phyloP scores from a whole-genome alignment of 2,888 invertebrate genomes.

The Mimumesa dahlbomi region DNA sequence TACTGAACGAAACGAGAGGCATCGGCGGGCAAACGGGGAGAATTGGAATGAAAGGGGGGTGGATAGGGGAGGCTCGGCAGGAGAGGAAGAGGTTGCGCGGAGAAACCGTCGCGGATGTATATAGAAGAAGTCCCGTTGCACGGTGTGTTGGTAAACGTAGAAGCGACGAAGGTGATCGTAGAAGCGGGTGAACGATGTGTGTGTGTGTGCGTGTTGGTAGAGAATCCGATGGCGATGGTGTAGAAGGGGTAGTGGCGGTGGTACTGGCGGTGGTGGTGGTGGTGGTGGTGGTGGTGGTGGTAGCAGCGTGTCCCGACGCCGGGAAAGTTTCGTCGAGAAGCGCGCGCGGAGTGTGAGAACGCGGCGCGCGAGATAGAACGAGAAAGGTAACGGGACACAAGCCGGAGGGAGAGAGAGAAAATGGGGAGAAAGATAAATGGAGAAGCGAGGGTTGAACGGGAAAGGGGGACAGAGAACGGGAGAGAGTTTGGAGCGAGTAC shows the following conservation, averaged over 20 bases:
- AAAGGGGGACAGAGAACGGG: conserved; percentile 38
- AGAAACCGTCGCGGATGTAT: conserved; percentile 41
- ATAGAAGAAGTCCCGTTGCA: conserved; percentile 34
- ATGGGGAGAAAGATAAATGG: conserved; percentile 27
- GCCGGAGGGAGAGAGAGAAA: conserved; percentile 24
- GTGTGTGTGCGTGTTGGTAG: too few relatives aligned
- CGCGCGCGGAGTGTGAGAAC: conserved; percentile 58
- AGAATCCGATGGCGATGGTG: conserved; percentile 33
- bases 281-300: conserved; percentile 39
- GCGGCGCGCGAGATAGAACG: conserved; percentile 36
- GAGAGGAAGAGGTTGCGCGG: too few relatives aligned
- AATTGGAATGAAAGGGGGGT: conserved; percentile 60
- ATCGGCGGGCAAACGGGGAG: conserved; percentile 46
- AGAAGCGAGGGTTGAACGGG: too few relatives aligned
- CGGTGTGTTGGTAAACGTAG: conserved; percentile 51
- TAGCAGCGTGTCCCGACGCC: conserved; percentile 67
- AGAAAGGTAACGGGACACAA: conserved; percentile 37
- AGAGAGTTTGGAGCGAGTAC: conserved; percentile 69
- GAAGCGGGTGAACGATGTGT: conserved; percentile 14
- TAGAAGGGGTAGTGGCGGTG: conserved; percentile 16
- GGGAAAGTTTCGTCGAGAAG: conserved; percentile 71
- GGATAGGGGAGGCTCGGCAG: conserved; percentile 44
- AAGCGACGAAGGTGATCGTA: conserved; percentile 55
- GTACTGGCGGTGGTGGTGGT: conserved; percentile 13
- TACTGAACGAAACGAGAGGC: conserved; percentile 44